These are phyloP conservation scores for Urocitellus parryii DNA, from an alignment of 2,113 vertebrate species.

Conservation along the genomic window DNA sequence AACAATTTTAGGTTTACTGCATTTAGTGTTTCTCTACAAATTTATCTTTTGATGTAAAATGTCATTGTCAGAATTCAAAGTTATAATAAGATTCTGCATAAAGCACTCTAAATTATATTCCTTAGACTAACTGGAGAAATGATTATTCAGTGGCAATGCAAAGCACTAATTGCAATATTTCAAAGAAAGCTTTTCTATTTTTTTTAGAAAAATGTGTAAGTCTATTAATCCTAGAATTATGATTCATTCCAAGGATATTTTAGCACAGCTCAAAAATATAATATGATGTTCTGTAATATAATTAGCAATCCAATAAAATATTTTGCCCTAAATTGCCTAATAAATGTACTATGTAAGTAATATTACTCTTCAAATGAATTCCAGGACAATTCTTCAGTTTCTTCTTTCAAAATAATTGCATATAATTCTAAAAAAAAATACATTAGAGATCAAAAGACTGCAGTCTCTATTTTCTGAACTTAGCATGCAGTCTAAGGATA, in stretches of 20 bases:
- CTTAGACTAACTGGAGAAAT: conserved; percentile 57
- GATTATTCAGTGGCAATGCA: conserved; percentile 16
- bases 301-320: conserved; percentile 78
- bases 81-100: conserved; percentile 68
- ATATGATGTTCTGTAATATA: conserved; percentile 72
- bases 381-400: conserved; percentile 81
- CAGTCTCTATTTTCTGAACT: conserved; percentile 71
- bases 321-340: conserved; percentile 76
- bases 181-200: conserved; percentile 59
- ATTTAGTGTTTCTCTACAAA: conserved; percentile 50
- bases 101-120: conserved; percentile 59
- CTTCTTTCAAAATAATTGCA: conserved; percentile 85
- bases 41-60: conserved; percentile 72
- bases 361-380: conserved; percentile 85
- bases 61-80: conserved; percentile 62
- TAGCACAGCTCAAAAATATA: conserved; percentile 72
- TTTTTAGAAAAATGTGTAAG: conserved; percentile 59
- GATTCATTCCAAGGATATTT: conserved; percentile 79
- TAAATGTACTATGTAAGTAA: conserved; percentile 80
- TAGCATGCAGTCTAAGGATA: conserved; percentile 59
- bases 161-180: conserved; percentile 67
- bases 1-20: conserved; percentile 35
- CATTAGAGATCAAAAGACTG: conserved; percentile 75
- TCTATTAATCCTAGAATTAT: conserved; percentile 73
- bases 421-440: conserved; percentile 81